Percentiles rank a stretch among this genome's conserved stretches.
phyloP scores from a whole-genome alignment of 2,888 invertebrate species.

The Acleris emargana region DNA sequence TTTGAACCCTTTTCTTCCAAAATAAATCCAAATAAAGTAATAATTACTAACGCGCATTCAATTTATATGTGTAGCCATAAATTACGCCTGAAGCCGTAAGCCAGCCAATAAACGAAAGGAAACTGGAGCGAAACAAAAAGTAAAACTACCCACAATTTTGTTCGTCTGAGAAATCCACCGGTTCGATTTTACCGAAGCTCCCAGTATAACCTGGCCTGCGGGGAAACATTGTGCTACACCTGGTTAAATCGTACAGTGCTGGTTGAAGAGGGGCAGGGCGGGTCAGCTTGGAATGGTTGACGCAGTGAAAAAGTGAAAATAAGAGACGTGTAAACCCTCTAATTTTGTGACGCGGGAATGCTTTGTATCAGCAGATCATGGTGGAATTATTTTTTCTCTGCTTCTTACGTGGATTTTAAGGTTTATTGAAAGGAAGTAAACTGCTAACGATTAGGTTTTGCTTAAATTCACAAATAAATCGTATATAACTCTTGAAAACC shows the following conservation, averaged over 20 bases:
- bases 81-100: conserved; percentile 63
- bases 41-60: conserved; percentile 7
- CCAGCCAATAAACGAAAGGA: conserved; percentile 66
- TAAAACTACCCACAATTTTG: conserved; percentile 41
- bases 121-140: conserved; percentile 21
- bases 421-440: neutral
- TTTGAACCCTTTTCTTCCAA: neutral
- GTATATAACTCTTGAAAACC: too few relatives aligned
- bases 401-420: conserved; percentile 35
- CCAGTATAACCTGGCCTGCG: conserved; percentile 56
- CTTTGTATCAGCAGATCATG: conserved; percentile 51
- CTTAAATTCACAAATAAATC: too few relatives aligned
- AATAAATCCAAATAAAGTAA: neutral
- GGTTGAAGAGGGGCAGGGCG: conserved; percentile 42
- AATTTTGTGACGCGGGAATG: conserved; percentile 65
- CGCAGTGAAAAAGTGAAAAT: conserved; percentile 69
- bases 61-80: conserved; percentile 10
- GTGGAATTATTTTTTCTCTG: conserved; percentile 48
- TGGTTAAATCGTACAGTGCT: conserved; percentile 44
- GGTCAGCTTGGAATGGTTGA: conserved; percentile 51
- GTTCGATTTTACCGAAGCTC: conserved; percentile 52
- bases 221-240: conserved; percentile 31
- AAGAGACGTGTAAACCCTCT: conserved; percentile 60
- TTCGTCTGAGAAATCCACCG: conserved; percentile 55
- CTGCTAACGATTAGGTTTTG: too few relatives aligned